Evolutionary conservation across 2,113 vertebrate species (phyloP).

Genomic region (Calidris pygmaea): DNA sequence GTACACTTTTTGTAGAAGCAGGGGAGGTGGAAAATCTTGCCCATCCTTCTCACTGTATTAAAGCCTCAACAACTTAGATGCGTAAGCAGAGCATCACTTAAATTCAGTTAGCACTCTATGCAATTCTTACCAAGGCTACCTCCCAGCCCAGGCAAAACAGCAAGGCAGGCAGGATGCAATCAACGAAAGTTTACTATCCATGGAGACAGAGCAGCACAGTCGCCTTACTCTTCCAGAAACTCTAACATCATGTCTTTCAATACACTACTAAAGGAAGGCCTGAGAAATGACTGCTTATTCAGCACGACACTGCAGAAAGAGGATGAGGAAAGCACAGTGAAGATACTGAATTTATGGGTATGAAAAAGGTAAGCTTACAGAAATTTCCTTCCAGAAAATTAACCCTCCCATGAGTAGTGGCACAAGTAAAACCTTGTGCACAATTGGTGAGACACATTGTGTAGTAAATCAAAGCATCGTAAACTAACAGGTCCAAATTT

Average conservation of each 20-base stretch:
- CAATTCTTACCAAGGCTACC: neutral
- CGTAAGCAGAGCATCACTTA: neutral
- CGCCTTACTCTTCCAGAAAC: neutral
- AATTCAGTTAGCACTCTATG: neutral
- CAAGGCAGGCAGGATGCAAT: neutral
- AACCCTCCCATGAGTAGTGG: neutral
- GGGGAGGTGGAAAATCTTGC: neutral
- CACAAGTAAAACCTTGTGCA: neutral
- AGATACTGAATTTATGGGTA: neutral
- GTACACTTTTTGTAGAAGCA: neutral
- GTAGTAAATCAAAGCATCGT: neutral
- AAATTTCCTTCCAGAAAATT: neutral
- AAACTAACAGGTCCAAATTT: neutral
- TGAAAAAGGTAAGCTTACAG: neutral
- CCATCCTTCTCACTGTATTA: neutral
- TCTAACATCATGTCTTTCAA: neutral
- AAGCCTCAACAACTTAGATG: neutral
- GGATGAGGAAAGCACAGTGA: neutral
- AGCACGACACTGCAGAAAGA: neutral
- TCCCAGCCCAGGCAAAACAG: neutral
- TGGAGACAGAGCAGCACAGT: neutral
- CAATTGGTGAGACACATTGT: neutral
- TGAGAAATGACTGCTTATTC: neutral
- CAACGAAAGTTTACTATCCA: rapidly evolving
- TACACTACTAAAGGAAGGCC: neutral